A percentile compares a stretch with the other conserved stretches of the same genome.
Evolutionary conservation across 2,888 invertebrate species (phyloP).

Genomic region (Zygogramma bicolorata): DNA sequence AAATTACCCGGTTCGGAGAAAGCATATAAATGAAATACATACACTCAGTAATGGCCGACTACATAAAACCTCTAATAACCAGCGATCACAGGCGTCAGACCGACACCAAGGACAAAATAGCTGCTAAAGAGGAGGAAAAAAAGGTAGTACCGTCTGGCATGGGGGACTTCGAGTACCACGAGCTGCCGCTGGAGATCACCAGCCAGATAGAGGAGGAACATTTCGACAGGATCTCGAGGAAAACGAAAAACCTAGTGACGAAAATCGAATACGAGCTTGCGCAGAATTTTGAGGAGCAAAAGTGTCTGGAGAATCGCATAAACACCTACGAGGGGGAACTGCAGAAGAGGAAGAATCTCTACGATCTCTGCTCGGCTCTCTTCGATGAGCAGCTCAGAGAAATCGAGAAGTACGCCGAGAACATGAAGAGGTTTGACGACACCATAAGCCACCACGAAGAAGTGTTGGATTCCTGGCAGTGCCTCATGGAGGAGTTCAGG

Average conservation of each 20-base stretch:
- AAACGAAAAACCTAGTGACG: conserved; percentile 40
- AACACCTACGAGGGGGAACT: conserved; percentile 27
- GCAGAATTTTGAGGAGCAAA: conserved; percentile 37
- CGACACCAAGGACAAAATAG: conserved; percentile 7
- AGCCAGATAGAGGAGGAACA: conserved; percentile 34
- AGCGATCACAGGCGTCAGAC: conserved; percentile 3
- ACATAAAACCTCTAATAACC: conserved; percentile 32
- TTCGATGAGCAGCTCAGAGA: conserved; percentile 41
- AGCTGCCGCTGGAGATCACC: conserved; percentile 1
- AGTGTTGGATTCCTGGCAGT: conserved; percentile 48
- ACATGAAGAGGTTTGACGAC: conserved; percentile 38
- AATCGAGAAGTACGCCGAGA: conserved; percentile 40
- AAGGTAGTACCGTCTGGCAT: conserved; percentile 30
- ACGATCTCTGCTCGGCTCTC: conserved; percentile 33
- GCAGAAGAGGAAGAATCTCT: conserved; percentile 36
- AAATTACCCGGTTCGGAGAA: conserved; percentile 22
- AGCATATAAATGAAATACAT: conserved; percentile 37
- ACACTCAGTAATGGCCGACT: conserved; percentile 36
- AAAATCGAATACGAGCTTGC: conserved; percentile 46
- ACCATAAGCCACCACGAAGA: conserved; percentile 42
- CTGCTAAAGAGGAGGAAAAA: conserved; percentile 18
- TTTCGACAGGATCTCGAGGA: conserved; percentile 34
- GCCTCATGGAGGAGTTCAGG: conserved; percentile 45
- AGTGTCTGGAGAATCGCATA: conserved; percentile 23
- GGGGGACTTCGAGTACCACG: conserved; percentile 44